Percentiles rank a stretch among this genome's conserved stretches.
Conservation (phyloP, 2,113 vertebrate species). For the Formicarius rufipectus region DNA sequence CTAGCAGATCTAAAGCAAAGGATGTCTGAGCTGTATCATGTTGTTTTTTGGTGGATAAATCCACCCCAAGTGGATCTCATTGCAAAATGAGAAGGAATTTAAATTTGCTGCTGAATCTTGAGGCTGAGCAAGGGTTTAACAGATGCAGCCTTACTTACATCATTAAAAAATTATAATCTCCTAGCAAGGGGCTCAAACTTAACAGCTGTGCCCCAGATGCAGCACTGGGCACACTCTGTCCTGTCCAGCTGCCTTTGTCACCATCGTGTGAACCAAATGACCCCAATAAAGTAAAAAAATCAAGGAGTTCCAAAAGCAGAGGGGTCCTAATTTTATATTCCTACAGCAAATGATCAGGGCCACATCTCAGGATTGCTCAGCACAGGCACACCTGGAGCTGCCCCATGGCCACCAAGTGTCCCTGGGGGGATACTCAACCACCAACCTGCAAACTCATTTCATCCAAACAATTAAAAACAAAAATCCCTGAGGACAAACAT, state of each 20-base stretch:
- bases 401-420: neutral
- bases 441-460: neutral
- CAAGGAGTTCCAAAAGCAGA: neutral
- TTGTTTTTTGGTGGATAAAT: neutral
- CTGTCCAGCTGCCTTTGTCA: neutral
- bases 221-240: neutral
- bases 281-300: neutral
- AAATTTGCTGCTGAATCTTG: neutral
- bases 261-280: accelerated
- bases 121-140: neutral
- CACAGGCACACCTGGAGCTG: neutral
- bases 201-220: neutral
- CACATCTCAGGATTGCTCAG: neutral
- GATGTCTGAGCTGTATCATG: neutral
- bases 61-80: accelerated
- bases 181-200: neutral
- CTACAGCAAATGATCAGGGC: accelerated
- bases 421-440: neutral
- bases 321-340: accelerated
- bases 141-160: accelerated
- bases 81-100: neutral
- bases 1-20: neutral
- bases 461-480: neutral
- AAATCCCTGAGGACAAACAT: neutral
- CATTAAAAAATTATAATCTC: neutral